A percentile compares a stretch with the other conserved stretches of the same genome.
Evolutionary conservation across 2,113 vertebrate genomes (phyloP).

Genomic region (Mus spicilegus): DNA sequence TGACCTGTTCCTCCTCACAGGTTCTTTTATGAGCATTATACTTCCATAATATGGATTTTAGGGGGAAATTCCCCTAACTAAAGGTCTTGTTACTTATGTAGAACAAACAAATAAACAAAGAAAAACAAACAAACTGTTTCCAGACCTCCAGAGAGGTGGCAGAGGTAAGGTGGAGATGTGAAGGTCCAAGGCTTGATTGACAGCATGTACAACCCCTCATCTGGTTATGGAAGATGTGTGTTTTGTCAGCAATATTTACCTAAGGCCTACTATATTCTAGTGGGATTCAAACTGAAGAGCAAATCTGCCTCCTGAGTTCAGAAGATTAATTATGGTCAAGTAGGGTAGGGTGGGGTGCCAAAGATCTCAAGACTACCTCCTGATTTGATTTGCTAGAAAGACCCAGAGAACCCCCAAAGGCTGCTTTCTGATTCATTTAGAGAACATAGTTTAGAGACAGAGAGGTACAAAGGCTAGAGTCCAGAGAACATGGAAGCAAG

Average conservation of each 20-base stretch:
- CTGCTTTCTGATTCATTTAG: neutral
- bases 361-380: neutral
- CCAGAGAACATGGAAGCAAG: neutral
- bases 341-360: rapidly evolving
- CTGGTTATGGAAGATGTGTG: neutral
- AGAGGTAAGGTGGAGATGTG: neutral
- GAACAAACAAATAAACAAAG: neutral
- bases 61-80: neutral
- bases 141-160: neutral
- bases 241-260: neutral
- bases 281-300: neutral
- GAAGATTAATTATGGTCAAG: neutral
- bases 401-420: neutral
- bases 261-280: neutral
- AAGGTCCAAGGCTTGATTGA: neutral
- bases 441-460: neutral
- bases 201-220: neutral
- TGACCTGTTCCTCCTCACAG: neutral
- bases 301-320: neutral
- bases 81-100: neutral
- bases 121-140: neutral
- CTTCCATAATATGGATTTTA: neutral
- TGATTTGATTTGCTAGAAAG: neutral
- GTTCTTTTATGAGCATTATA: neutral
- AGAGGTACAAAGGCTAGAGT: neutral